Percentiles rank a stretch among this genome's conserved stretches.
These are phyloP conservation scores for Zosterops hypoxanthus DNA, from an alignment of 2,113 vertebrate species.

Conservation along the genomic window DNA sequence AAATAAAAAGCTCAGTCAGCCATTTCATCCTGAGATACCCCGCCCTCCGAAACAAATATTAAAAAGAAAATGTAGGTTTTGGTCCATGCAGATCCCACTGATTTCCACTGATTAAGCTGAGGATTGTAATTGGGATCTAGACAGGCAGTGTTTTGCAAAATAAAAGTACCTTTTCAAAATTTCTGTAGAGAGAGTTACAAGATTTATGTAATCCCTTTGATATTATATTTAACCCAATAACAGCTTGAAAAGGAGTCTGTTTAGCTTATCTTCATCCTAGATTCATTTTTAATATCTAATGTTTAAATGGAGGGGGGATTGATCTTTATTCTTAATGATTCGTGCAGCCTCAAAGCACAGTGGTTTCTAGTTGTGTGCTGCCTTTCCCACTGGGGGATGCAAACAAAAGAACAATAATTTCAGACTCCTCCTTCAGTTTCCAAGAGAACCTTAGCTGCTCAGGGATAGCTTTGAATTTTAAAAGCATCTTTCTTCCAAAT, in stretches of 20 bases:
- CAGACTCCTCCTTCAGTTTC: conserved; percentile 70
- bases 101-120: not conserved
- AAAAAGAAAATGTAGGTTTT: conserved; percentile 27
- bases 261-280: conserved; percentile 44
- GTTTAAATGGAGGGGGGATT: not conserved
- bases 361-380: conserved; percentile 65
- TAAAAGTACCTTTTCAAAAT: not conserved
- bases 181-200: not conserved
- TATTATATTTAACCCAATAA: conserved; percentile 28
- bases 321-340: conserved; percentile 58
- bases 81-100: not conserved
- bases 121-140: not conserved
- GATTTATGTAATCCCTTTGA: not conserved
- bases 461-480: conserved; percentile 69
- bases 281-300: conserved; percentile 37
- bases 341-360: conserved; percentile 52
- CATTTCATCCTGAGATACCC: conserved; percentile 41
- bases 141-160: not conserved
- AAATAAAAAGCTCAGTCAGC: conserved; percentile 34
- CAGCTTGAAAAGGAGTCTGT: not conserved
- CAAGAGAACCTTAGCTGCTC: conserved; percentile 68
- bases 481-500: conserved; percentile 67
- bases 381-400: conserved; percentile 66
- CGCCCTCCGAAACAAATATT: conserved; percentile 11
- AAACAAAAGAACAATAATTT: conserved; percentile 73